Evolutionary conservation across 2,797 vertebrate genomes (phyloP).

Genomic region (Enoplosus armatus): DNA sequence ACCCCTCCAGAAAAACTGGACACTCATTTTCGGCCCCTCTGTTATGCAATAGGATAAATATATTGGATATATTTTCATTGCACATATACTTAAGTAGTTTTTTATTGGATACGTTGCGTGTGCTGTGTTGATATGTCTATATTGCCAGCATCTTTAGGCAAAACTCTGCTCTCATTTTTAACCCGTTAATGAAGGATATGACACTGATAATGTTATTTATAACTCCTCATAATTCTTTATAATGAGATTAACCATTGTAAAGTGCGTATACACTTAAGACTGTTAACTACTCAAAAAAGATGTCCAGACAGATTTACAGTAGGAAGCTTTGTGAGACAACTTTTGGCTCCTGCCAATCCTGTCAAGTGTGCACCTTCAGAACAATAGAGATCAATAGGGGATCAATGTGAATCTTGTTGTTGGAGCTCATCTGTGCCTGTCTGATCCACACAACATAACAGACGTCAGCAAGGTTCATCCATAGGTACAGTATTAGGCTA

Average conservation of each 20-base stretch:
- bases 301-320: slow-evolving; percentile 2
- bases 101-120: not conserved
- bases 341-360: slow-evolving; percentile 15
- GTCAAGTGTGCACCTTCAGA: slow-evolving; percentile 27
- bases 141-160: not conserved
- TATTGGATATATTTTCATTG: slow-evolving; percentile 1
- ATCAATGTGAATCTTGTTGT: slow-evolving; percentile 36
- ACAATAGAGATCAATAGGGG: slow-evolving; percentile 30
- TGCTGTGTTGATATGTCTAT: not conserved
- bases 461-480: slow-evolving; percentile 56
- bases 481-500: slow-evolving; percentile 49
- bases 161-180: not conserved
- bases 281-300: not conserved
- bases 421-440: slow-evolving; percentile 42
- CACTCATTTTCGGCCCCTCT: not conserved
- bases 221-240: not conserved
- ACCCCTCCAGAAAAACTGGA: not conserved
- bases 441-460: slow-evolving; percentile 50
- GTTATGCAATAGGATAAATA: slow-evolving; percentile 15
- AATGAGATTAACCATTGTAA: not conserved
- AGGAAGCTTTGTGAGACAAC: not conserved
- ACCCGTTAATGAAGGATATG: not conserved
- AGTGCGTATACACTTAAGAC: not conserved
- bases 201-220: not conserved
- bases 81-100: not conserved